Evolutionary conservation across 2,888 invertebrate genomes (phyloP).

Genomic region (Cosmopolites sordidus): DNA sequence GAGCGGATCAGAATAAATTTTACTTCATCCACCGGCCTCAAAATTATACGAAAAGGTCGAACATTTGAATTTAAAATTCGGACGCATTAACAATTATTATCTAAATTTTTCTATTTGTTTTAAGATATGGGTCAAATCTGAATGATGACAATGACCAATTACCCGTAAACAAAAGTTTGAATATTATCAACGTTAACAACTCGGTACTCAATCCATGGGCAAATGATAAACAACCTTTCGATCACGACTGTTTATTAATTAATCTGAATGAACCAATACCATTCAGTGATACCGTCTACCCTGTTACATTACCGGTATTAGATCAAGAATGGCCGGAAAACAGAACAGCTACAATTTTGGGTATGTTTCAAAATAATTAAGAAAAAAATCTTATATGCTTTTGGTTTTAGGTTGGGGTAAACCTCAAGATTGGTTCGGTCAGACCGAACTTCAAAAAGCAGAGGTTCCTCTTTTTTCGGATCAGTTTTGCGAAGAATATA

Average conservation of each 20-base stretch:
- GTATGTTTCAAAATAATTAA: not conserved
- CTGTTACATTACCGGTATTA: not conserved
- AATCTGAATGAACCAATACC: slow-evolving; percentile 3
- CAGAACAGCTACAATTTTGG: slow-evolving; percentile 1
- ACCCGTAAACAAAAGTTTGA: not conserved
- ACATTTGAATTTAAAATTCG: too few species aligned
- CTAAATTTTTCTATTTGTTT: too few species aligned
- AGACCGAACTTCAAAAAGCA: not conserved
- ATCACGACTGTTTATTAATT: slow-evolving; percentile 3
- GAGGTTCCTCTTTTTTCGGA: not conserved
- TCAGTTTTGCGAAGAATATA: not conserved
- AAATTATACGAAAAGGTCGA: too few species aligned
- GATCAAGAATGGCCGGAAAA: slow-evolving; percentile 5
- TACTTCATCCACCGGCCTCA: too few species aligned
- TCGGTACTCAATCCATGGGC: not conserved
- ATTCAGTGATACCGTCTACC: slow-evolving; percentile 2
- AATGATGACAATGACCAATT: not conserved
- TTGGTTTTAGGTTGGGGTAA: not conserved
- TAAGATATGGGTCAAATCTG: not conserved
- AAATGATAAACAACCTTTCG: not conserved
- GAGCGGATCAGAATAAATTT: too few species aligned
- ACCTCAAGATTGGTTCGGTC: not conserved
- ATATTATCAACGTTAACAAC: not conserved
- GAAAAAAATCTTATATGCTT: too few species aligned
- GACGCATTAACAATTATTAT: too few species aligned